Evolutionary conservation across 2,888 invertebrate genomes (phyloP), one percentile per base, ranked within the genome.

Genomic region (Dione juno): DNA sequence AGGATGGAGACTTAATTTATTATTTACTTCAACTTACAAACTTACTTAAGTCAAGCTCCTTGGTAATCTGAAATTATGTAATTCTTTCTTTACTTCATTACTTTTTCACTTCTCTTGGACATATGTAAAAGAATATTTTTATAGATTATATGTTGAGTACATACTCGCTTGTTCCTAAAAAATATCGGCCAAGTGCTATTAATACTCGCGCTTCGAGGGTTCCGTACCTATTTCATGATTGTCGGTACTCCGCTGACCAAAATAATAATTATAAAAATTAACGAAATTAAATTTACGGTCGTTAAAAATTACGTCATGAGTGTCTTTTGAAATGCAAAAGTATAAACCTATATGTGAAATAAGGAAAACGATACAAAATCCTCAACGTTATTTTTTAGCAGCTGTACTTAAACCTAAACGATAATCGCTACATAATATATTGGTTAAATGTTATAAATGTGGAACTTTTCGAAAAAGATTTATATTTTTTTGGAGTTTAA

Each of bases 11-110:
- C 57, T 67, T 48, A 21, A 57, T 67, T 48, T 58, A 58, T 50
- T 58, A 67, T 66, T 66, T 66, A 66, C 64, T 37, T 50, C 50
- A 52, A 50, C 40, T 52, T 64, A 16, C 64, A 9, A 14, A 50
- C 48, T 37, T 28, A 61, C n/a, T 59, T 21, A 28, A 59, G 43
- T 21, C 43, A 59, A 59, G 43, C 10, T 59, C 21, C n/a, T 43
- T 14, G n/a, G 21, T 59, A 43, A 41, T 59, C 10, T 59, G n/a
- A 43, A 43, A 43, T 21, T 10, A n/a, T 14, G 41, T 59, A 1
- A 21, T 43, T 43, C 3, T 59, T 43, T 43, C 3, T 59, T 43
- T 11, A 41, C n/a, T 43, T 10, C 35, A 41, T 43, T 21, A 40
- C 10, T 14, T 3, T 28, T 21, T 43, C 19, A 13, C 21, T 21